Conservation (phyloP, 2,797 vertebrate genomes). For the Odontamblyopus rebecca region DNA sequence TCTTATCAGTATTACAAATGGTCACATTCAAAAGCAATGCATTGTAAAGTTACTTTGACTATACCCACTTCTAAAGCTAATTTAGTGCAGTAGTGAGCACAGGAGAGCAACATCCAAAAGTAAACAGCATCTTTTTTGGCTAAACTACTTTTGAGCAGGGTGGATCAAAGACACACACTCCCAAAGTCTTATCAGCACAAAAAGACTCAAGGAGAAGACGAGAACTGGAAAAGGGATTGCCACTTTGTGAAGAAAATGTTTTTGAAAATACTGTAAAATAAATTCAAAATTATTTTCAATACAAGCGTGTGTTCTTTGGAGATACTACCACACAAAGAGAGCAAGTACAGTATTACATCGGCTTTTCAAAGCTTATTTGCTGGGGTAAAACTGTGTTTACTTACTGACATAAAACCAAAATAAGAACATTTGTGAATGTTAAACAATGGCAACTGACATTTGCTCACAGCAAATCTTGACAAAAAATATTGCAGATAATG, state of each 20-base stretch:
- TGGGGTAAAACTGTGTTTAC: conserved; percentile 48
- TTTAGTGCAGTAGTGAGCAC: conserved; percentile 31
- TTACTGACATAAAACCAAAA: conserved; percentile 36
- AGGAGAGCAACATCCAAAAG: conserved; percentile 66
- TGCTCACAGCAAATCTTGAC: no score
- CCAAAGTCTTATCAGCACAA: conserved; percentile 77
- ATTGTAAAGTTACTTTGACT: not conserved
- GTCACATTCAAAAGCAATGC: not conserved
- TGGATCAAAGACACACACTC: conserved; percentile 79
- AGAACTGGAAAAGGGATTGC: conserved; percentile 74
- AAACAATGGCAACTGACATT: not conserved
- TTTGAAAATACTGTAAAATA: conserved; percentile 42
- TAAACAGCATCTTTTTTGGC: conserved; percentile 68
- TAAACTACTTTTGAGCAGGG: conserved; percentile 75
- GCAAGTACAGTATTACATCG: conserved; percentile 45
- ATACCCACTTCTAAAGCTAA: conserved; percentile 32
- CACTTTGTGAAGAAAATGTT: conserved; percentile 74
- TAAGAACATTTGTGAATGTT: conserved; percentile 34
- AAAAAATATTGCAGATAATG: no score
- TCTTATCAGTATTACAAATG: not conserved
- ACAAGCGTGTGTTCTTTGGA: conserved; percentile 77
- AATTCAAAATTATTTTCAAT: conserved; percentile 68
- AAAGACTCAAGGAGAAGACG: conserved; percentile 65
- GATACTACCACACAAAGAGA: conserved; percentile 72
- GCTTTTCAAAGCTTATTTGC: conserved; percentile 21